A percentile compares a stretch with the other conserved stretches of the same genome.
These are phyloP conservation scores for Heteromyza rotundicornis DNA, from an alignment of 2,888 invertebrate genomes.

Conservation along the genomic window DNA sequence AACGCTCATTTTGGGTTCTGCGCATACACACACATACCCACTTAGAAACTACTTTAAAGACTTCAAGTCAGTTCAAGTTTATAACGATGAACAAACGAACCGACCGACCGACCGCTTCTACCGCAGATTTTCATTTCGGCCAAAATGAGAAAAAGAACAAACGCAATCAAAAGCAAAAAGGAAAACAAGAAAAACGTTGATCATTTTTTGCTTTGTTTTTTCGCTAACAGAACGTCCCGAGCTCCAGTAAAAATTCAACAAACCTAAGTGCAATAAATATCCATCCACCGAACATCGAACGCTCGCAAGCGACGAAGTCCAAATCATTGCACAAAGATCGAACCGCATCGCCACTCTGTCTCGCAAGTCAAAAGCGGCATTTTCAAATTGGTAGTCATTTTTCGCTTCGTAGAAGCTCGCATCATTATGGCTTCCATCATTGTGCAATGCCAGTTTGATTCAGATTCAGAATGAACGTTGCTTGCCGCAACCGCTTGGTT, in stretches of 20 bases:
- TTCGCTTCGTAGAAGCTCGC: slow-evolving; percentile 57
- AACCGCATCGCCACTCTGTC: slow-evolving; percentile 50
- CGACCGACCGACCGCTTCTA: no score
- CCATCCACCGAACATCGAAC: slow-evolving; percentile 3
- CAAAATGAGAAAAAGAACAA: background rate
- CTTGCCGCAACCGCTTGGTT: slow-evolving; percentile 51
- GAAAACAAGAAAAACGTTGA: slow-evolving; percentile 23
- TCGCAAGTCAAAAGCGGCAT: slow-evolving; percentile 54
- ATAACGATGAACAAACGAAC: slow-evolving; percentile 28
- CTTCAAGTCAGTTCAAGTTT: slow-evolving; percentile 26
- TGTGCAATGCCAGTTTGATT: slow-evolving; percentile 35
- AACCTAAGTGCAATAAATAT: slow-evolving; percentile 28
- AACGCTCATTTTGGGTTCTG: slow-evolving; percentile 6
- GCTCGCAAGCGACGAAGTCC: background rate
- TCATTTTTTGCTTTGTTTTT: no score
- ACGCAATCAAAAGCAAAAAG: background rate
- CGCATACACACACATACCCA: background rate
- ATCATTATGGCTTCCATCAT: slow-evolving; percentile 60
- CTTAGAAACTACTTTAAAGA: background rate
- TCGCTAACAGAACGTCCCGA: slow-evolving; percentile 19
- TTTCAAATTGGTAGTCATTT: slow-evolving; percentile 56
- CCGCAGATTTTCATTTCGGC: slow-evolving; percentile 17
- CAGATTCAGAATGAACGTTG: slow-evolving; percentile 40
- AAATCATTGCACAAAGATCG: background rate
- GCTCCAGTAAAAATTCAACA: slow-evolving; percentile 19